Conservation (phyloP, 2,113 vertebrate species). For the Anolis sagrei region DNA sequence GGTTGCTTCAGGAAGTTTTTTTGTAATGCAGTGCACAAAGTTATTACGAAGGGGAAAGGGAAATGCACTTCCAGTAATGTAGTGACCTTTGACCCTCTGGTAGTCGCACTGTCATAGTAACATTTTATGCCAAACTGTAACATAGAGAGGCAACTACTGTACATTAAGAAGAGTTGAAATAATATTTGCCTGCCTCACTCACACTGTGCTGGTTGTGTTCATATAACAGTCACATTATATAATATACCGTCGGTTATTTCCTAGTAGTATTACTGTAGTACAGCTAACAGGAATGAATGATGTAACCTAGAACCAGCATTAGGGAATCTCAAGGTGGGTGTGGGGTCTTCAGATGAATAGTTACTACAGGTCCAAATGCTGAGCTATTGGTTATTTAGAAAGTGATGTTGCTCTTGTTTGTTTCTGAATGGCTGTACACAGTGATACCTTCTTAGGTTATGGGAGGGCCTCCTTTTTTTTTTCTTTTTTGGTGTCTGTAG, state of each 20-base stretch:
- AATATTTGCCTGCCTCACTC: background rate
- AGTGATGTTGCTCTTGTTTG: background rate
- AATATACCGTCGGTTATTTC: background rate
- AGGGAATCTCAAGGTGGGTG: background rate
- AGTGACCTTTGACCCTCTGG: background rate
- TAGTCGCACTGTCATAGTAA: too few species aligned
- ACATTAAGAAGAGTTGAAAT: background rate
- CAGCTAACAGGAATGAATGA: background rate
- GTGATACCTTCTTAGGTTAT: too few species aligned
- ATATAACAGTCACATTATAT: background rate
- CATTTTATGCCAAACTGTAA: background rate
- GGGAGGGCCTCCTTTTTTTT: too few species aligned
- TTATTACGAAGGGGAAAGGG: background rate
- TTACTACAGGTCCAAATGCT: background rate
- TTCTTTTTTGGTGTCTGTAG: too few species aligned
- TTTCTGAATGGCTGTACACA: too few species aligned
- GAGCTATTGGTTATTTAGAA: background rate
- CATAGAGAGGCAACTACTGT: background rate
- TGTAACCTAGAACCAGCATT: background rate
- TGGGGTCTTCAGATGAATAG: background rate
- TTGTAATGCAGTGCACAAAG: background rate
- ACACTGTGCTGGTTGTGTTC: background rate
- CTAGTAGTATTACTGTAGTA: background rate
- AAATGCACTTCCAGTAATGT: background rate
- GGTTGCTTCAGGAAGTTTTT: background rate